phyloP scores from a whole-genome alignment of 2,888 invertebrate genomes.

The Euproctis similis region DNA sequence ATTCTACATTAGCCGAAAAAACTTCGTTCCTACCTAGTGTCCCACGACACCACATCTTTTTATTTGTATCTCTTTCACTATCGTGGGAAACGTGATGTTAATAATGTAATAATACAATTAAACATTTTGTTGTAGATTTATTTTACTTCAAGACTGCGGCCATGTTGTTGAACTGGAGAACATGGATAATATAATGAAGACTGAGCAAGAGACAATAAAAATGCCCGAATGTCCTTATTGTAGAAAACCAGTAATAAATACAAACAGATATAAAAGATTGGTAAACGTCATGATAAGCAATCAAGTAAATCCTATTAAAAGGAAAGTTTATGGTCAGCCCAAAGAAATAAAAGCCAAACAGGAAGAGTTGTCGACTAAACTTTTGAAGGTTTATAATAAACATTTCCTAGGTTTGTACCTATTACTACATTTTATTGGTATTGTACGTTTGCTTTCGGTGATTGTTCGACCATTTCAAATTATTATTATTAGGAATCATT shows the following conservation, averaged over 20 bases:
- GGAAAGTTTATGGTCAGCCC: conserved; percentile 45
- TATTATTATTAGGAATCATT: no score
- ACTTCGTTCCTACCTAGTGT: no score
- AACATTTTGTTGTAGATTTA: conserved; percentile 49
- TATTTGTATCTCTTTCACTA: no score
- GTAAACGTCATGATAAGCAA: conserved; percentile 52
- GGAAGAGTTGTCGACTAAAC: conserved; percentile 16
- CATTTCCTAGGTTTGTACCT: conserved; percentile 2
- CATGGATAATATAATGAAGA: conserved; percentile 57
- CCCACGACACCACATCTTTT: no score
- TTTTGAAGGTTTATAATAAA: conserved; percentile 1
- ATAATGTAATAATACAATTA: no score
- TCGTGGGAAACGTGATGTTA: no score
- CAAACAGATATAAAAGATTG: conserved; percentile 72
- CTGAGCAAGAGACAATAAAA: conserved; percentile 36
- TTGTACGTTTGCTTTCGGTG: no score
- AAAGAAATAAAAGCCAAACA: conserved; percentile 29
- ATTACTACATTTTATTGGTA: no score
- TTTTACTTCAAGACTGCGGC: conserved; percentile 68
- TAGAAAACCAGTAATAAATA: conserved; percentile 73
- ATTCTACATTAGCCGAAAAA: no score
- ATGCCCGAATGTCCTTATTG: conserved; percentile 76
- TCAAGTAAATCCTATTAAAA: conserved; percentile 61
- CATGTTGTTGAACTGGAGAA: conserved; percentile 65
- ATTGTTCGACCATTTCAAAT: no score